Base-by-base conservation (phyloP, 2,797 vertebrate species). In the Allobates femoralis region DNA sequence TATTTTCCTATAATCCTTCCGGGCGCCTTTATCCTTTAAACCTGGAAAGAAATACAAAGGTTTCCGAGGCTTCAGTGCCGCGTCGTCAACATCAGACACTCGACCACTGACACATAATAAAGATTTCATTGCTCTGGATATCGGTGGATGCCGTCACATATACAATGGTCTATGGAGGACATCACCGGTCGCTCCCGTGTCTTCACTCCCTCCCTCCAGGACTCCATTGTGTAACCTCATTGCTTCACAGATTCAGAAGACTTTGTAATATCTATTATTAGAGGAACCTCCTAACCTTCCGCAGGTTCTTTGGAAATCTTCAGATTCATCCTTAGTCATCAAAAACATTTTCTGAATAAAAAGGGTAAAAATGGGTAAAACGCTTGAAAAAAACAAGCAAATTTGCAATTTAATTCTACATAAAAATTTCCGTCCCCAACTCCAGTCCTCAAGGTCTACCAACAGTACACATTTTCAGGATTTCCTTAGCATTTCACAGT, bases 1-100 rank as follows among this genome's bases (percentile, higher is more conserved):
- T 81, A 26, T 37, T 81, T 50, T 69, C 66, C 64, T n/a, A 51
- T 81, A 81, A 71, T 81, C 79, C 79, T 30, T 51, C 60, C 46
- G 60, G 79, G 46, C 79, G 46, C 50, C 64, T 50, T 69, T 34
- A n/a, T 51, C 18, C 28, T 32, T 51, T 50, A 8, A 34, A 67
- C 46, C 46, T 81, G 79, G 41, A 32, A 19, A n/a, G 28, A 55
- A 15, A 53, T 81, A n/a, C 55, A 8, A 32, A 14, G 79, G 79
- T 5, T 69, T 11, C 3, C 8, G 2, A 16, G 79, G 18, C 78
- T 0, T 19, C 10, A 8, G 30, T 64, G 78, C 60, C 23, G 30
- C 23, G 55, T 79, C 34, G 46, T 26, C 51, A 5, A n/a, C 28
- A 34, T 56, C 77, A 81, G 79, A 66, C 41, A 66, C 41, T 67